Evolutionary conservation across 2,888 invertebrate species (phyloP).

Genomic region (Rhaphigaster nebulosa): DNA sequence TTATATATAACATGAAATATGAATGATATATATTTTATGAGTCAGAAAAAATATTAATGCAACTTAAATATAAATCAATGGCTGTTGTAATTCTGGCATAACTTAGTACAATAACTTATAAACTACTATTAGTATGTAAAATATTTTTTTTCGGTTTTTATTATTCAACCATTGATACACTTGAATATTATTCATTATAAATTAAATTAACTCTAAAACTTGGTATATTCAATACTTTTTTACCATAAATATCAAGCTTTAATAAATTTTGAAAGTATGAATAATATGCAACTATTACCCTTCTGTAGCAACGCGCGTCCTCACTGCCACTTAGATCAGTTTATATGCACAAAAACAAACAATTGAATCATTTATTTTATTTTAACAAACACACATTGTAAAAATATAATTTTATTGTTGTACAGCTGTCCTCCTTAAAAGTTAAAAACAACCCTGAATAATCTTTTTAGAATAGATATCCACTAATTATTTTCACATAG

Average conservation of each 20-base stretch:
- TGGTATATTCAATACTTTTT: no score
- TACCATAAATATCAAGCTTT: not conserved
- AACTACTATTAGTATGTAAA: not conserved
- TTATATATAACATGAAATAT: no score
- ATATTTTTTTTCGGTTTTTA: not conserved
- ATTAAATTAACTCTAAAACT: no score
- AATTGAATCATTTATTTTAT: slow-evolving; percentile 3
- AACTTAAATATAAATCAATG: not conserved
- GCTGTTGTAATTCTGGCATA: not conserved
- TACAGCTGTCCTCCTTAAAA: not conserved
- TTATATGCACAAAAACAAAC: not conserved
- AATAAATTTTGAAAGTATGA: not conserved
- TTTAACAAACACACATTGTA: not conserved
- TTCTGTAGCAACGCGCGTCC: not conserved
- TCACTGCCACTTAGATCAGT: not conserved
- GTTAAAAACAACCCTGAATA: not conserved
- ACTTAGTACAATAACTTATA: not conserved
- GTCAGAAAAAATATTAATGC: not conserved
- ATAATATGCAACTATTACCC: not conserved
- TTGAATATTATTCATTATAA: no score
- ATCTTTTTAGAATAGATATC: not conserved
- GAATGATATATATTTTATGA: no score
- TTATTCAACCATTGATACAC: no score
- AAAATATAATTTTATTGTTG: not conserved
- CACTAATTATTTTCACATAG: no score